Evolutionary conservation across 35 echinoderm and acorn worm genomes (phyloP), one percentile per base, ranked within the genome.

Genomic region (Ptychodera flava): DNA sequence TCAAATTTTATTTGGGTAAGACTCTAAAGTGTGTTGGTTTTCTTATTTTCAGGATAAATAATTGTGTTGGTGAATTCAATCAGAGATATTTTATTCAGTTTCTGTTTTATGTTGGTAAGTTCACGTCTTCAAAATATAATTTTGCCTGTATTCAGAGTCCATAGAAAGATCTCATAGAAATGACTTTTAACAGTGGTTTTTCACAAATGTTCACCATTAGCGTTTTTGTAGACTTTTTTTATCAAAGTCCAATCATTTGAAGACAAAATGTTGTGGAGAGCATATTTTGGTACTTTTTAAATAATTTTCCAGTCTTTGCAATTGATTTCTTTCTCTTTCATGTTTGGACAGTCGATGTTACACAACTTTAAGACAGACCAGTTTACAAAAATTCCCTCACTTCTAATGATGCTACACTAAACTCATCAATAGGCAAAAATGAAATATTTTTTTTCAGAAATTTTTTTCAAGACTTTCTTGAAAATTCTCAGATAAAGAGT

Each of bases 21-120:
- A n/a, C n/a, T n/a, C n/a, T n/a, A n/a, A n/a, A n/a, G n/a, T n/a
- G n/a, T n/a, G n/a, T n/a, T n/a, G n/a, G n/a, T 80, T 90, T 33
- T 88, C 81, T 86, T 32, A 28, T 45, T 82, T 81, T 15, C 85
- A 97, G 95, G 95, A 97, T 97, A 76, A 97, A 97, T 83, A 97
- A 97, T 86, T 97, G 95, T 86, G 95, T 97, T 28, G 95, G 95
- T 27, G 95, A 97, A 94, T 97, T 97, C 80, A 97, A 97, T 80
- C 95, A 97, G 84, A 97, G 92, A 80, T 97, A 94, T 85, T 97
- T 97, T 81, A 89, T 97, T 77, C 95, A 97, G 83, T 97, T 97
- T 81, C 84, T 97, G 28, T 97, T 97, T 92, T 97, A 97, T 90
- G 95, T 97, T 85, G 95, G 95, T 97, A 85, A 94, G 95, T 94